Evolutionary conservation across 1,140 invertebrate species (phyloP), one percentile per base, ranked within the genome.

Genomic region (Pseudomyrmex cubaensis): DNA sequence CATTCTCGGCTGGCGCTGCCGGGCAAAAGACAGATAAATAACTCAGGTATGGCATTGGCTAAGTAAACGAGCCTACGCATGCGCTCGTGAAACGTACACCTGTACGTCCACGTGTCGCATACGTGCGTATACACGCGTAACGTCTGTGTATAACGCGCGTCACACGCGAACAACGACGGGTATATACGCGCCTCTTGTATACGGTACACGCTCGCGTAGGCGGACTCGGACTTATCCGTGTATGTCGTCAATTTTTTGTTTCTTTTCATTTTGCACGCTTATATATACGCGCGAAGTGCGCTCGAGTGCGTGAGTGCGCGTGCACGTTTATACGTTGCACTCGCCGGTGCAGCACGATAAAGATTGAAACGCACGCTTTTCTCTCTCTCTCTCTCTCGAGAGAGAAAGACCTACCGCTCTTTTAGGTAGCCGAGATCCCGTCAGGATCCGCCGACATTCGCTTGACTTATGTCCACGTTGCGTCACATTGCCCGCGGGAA

Each of bases 21-120:
- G 90, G 90, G 89, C 90, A 93, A 94, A 93, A 94, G 93, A 92
- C 90, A 92, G 92, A 94, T 93, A 93, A 94, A 94, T 94, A 94
- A 94, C 91, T 93, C 91, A 91, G 91, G 84, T 93, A 94, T 92
- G 92, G 93, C 90, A 91, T 93, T 93, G 92, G 92, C 91, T 93
- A 93, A 93, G 92, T 94, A 93, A 94, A 93, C 89, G 90, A 93
- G 90, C 89, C 91, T 91, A 93, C 92, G 92, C 91, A 92, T 90
- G 91, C 87, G 89, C 90, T 86, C 80, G 88, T 86, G 78, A 86
- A 89, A 86, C 88, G 85, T 92, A 91, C 89, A 91, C 85, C 90
- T 92, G 88, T 92, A 92, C 89, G 90, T 90, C 74, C 61, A 62
- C 52, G 85, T 67, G 69, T 63, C 64, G 78, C 63, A 46, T 69